phyloP scores from a whole-genome alignment of 2,797 vertebrate species.

The Percopsis omiscomaycus region DNA sequence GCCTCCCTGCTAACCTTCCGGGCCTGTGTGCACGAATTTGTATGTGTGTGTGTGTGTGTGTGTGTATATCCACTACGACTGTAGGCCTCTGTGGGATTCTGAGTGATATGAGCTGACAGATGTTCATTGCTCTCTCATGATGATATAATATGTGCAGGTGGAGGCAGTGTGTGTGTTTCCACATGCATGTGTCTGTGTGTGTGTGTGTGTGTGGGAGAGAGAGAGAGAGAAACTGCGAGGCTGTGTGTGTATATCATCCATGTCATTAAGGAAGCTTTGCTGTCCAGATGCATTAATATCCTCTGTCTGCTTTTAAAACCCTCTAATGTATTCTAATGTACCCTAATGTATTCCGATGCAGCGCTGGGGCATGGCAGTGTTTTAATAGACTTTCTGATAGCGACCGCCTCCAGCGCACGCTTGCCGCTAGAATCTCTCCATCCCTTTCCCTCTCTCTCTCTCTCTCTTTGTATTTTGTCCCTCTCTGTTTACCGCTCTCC shows the following conservation, averaged over 20 bases:
- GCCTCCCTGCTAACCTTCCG: constrained; percentile 26
- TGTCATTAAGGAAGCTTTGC: constrained; percentile 59
- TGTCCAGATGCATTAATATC: constrained; percentile 71
- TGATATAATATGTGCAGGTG: constrained; percentile 36
- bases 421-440: constrained; percentile 25
- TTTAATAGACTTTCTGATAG: constrained; percentile 70
- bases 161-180: constrained; percentile 2
- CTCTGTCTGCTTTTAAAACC: constrained; percentile 68
- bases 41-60: constrained; percentile 12
- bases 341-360: constrained; percentile 75
- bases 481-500: neutral
- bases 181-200: constrained; percentile 8
- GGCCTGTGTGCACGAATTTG: constrained; percentile 17
- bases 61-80: constrained; percentile 3
- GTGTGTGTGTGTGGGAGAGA: constrained; percentile 14
- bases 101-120: constrained; percentile 54
- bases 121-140: constrained; percentile 39
- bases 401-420: constrained; percentile 57
- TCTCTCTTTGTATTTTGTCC: constrained; percentile 32
- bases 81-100: constrained; percentile 26
- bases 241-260: constrained; percentile 30
- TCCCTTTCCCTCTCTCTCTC: constrained; percentile 5
- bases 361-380: constrained; percentile 56
- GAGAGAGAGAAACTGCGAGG: constrained; percentile 22
- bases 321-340: constrained; percentile 77